Evolutionary conservation across 2,113 vertebrate genomes (phyloP).

Genomic region (Anhinga anhinga): DNA sequence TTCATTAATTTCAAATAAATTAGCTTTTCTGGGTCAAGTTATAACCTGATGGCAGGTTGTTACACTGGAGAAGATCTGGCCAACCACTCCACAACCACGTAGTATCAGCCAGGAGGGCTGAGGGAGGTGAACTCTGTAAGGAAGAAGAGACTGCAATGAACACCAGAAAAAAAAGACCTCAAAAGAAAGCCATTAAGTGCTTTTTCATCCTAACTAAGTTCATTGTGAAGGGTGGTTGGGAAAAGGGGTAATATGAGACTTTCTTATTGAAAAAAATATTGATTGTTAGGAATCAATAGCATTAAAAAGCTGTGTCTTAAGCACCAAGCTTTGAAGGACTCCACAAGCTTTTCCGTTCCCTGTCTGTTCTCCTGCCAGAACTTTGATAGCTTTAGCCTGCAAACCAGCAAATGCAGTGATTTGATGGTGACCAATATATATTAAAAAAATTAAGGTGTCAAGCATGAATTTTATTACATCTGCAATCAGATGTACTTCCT

Average conservation of each 20-base stretch:
- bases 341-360: neutral
- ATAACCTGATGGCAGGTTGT: neutral
- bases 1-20: neutral
- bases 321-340: conserved; percentile 57
- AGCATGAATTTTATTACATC: conserved; percentile 41
- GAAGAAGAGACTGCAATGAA: neutral
- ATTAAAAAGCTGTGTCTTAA: conserved; percentile 66
- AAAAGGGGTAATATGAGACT: conserved; percentile 56
- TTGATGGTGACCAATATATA: neutral
- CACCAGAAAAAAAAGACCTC: neutral
- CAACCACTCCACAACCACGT: neutral
- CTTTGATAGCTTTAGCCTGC: conserved; percentile 23
- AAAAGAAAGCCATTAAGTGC: conserved; percentile 7
- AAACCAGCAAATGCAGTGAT: conserved; percentile 32
- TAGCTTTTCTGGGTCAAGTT: neutral
- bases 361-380: conserved; percentile 36
- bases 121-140: neutral
- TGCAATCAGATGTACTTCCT: conserved; percentile 51
- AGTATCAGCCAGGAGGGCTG: neutral
- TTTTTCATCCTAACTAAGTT: conserved; percentile 59
- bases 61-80: neutral
- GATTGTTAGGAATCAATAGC: conserved; percentile 63
- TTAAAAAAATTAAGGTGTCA: conserved; percentile 51
- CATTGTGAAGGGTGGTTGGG: conserved; percentile 61
- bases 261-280: conserved; percentile 66